phyloP scores from a whole-genome alignment of 2,888 invertebrate genomes.

The Cataglyphis cursor region DNA sequence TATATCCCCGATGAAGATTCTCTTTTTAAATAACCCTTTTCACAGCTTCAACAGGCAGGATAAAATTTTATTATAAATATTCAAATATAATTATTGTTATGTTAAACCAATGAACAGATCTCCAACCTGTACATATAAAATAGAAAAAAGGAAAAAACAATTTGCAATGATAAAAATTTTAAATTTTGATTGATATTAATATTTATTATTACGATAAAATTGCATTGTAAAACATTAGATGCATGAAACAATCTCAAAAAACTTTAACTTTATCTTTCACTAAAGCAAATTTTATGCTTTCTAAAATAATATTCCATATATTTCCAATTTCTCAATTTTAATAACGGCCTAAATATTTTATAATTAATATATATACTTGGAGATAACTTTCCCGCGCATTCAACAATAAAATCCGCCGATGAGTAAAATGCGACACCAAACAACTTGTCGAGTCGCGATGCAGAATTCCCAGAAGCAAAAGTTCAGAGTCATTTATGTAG shows the following conservation, averaged over 20 bases:
- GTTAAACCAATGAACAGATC: not conserved
- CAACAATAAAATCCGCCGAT: not conserved
- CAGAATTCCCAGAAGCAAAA: slow-evolving; percentile 16
- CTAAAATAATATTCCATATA: not conserved
- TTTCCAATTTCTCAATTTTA: not conserved
- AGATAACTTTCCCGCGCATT: not conserved
- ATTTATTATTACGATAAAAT: not conserved
- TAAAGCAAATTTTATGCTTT: not conserved
- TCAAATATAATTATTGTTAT: not conserved
- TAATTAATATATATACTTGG: not conserved
- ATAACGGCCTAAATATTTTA: not conserved
- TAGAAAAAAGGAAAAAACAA: not conserved
- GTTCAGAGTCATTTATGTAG: slow-evolving; percentile 12
- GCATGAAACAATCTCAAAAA: not conserved
- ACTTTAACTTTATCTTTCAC: not conserved
- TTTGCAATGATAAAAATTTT: not conserved
- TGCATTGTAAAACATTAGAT: not conserved
- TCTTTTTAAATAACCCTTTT: not conserved
- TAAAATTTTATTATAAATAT: not conserved
- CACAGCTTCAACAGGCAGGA: not conserved
- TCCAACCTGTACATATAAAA: not conserved
- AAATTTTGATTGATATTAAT: not conserved
- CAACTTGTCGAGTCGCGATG: not conserved
- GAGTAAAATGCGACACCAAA: not conserved
- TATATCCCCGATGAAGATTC: slow-evolving; percentile 88